A percentile compares a stretch with the other conserved stretches of the same genome.
Conservation (phyloP, 1,140 invertebrate species). For the Charaxes varanes region DNA sequence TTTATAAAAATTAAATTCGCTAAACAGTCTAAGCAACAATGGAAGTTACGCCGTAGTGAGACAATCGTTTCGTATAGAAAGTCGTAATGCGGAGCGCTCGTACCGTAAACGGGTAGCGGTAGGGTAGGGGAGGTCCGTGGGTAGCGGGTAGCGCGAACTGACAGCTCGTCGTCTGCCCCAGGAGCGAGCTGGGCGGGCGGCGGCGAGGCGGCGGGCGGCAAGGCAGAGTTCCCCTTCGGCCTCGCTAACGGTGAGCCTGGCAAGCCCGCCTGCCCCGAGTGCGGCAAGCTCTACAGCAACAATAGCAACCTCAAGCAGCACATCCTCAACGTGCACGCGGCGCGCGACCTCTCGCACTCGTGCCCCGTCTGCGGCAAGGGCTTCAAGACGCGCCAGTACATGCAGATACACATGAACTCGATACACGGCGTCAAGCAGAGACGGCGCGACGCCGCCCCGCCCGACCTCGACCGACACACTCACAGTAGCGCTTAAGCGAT, state of each 20-base stretch:
- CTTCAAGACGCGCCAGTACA: conserved; percentile 83
- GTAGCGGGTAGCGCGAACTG: too few species aligned
- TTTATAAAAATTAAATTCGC: conserved; percentile 9
- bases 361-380: conserved; percentile 79
- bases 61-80: conserved; percentile 8
- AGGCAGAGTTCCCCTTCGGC: conserved; percentile 34
- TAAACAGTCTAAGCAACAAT: conserved; percentile 37
- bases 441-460: conserved; percentile 55
- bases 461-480: conserved; percentile 50
- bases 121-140: too few species aligned
- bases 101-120: conserved; percentile 14
- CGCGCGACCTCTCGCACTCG: conserved; percentile 77
- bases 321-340: conserved; percentile 82
- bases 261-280: conserved; percentile 80
- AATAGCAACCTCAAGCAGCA: conserved; percentile 83
- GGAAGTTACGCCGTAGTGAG: conserved; percentile 34
- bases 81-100: conserved; percentile 15
- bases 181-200: conserved; percentile 51
- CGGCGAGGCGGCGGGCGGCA: conserved; percentile 40
- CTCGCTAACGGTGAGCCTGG: conserved; percentile 39
- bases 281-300: conserved; percentile 80
- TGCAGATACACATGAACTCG: conserved; percentile 81
- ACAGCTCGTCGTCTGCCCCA: conserved; percentile 65
- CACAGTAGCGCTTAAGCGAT: conserved; percentile 54
- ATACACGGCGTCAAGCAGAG: conserved; percentile 81